Percentiles rank a stretch among this genome's conserved stretches.
Conservation (phyloP, 2,113 vertebrate genomes). For the Lichenostomus cassidix region DNA sequence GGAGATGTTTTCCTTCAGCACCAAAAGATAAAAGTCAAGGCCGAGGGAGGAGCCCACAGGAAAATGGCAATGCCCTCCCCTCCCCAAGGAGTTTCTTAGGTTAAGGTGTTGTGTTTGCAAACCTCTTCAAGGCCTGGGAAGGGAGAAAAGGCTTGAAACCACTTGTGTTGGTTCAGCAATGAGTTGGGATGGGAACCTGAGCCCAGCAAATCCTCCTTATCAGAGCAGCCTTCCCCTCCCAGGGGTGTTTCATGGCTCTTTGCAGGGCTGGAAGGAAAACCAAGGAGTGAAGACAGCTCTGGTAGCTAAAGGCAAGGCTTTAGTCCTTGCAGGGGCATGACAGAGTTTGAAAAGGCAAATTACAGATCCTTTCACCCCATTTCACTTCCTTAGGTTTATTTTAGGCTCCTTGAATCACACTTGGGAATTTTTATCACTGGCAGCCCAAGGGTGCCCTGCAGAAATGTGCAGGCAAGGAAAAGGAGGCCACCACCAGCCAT, state of each 20-base stretch:
- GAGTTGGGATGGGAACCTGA: neutral
- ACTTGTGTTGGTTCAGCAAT: neutral
- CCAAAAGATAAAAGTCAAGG: neutral
- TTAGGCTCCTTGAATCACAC: neutral
- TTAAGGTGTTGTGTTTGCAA: neutral
- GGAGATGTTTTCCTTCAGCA: neutral
- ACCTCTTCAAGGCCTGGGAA: neutral
- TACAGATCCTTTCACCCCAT: neutral
- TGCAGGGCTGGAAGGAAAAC: neutral
- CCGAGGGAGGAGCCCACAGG: neutral
- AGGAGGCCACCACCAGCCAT: neutral
- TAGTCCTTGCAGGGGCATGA: neutral
- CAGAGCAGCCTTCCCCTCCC: neutral
- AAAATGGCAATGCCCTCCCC: neutral
- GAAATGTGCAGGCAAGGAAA: neutral
- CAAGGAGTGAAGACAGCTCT: neutral
- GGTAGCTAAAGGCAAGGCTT: neutral
- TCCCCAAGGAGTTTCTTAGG: neutral
- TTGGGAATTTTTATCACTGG: neutral
- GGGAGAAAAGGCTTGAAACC: neutral
- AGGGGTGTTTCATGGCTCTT: neutral
- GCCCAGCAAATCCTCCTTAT: neutral
- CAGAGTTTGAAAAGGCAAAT: neutral
- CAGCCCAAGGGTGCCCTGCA: neutral
- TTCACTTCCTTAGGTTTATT: neutral